Conservation (phyloP, 2,888 invertebrate genomes). For the Emmelina monodactyla region DNA sequence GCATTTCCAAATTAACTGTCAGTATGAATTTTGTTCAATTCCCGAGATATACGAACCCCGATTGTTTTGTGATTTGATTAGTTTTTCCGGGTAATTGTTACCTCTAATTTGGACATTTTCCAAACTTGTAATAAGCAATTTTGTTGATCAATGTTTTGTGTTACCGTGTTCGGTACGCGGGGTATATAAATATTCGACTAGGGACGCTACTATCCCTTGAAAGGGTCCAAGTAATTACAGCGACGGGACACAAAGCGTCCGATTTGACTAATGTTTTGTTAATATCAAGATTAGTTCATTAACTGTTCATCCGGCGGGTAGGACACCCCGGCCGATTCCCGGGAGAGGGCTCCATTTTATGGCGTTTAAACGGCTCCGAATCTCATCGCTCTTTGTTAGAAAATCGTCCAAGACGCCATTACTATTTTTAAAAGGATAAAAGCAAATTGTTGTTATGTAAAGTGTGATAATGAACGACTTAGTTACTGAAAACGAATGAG, state of each 20-base stretch:
- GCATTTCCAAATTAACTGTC: conserved; percentile 63
- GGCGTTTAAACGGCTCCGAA: conserved; percentile 25
- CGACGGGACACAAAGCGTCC: conserved; percentile 35
- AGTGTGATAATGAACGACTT: no score
- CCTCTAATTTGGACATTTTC: conserved; percentile 16
- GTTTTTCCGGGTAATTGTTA: conserved; percentile 37
- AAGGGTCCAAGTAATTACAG: conserved; percentile 21
- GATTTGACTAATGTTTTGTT: conserved; percentile 63
- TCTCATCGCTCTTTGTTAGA: no score
- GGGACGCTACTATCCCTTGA: conserved; percentile 21
- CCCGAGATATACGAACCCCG: conserved; percentile 33
- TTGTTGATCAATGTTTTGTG: background rate
- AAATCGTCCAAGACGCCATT: no score
- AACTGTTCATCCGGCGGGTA: conserved; percentile 48
- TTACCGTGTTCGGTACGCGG: background rate
- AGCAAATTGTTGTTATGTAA: no score
- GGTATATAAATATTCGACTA: conserved; percentile 6
- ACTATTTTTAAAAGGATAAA: no score
- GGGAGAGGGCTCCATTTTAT: conserved; percentile 31
- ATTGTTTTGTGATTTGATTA: conserved; percentile 60
- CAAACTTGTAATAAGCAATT: conserved; percentile 1
- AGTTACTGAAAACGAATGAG: background rate
- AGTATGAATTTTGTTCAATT: conserved; percentile 47
- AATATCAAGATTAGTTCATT: conserved; percentile 65
- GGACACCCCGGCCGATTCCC: conserved; percentile 21